Evolutionary conservation across 2,888 invertebrate species (phyloP), one percentile per base, ranked within the genome.

Genomic region (Lasioglossum oenotherae): DNA sequence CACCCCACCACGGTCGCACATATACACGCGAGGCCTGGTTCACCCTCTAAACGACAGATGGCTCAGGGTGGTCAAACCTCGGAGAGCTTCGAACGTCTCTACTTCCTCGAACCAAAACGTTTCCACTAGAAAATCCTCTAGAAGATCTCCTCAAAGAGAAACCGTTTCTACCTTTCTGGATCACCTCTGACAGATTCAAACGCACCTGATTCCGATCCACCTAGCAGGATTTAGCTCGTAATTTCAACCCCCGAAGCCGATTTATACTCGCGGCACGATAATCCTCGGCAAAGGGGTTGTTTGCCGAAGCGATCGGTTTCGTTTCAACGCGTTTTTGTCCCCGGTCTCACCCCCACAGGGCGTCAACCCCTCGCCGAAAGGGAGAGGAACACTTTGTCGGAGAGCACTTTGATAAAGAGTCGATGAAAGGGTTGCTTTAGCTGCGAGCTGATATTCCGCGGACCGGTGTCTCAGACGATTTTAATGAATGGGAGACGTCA

Each of bases 21-120:
- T 14, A 64, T 46, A 73, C 76, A 84, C 79, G 86, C 75, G 67
- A 35, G 27, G 67, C 73, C 78, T 88, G 90, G 87, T 91, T 91
- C 87, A 86, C 87, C 82, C 84, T 86, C 73, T 64, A 74, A 85
- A 86, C 89, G 90, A 90, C 90, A 90, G 90, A 91, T 91, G 88
- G 91, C 88, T 83, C 85, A 85, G 71, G 84, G 38, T 91, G 89
- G 91, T 88, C 87, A 86, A 85, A 77, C 88, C 82, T 87, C 75
- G 85, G 2, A 85, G 79, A 71, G 80, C 78, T 53, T 57, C 64
- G 49, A 49, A 53, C 60, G 35, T 57, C 78, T 71, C 78, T 71
- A 35, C 35, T 44, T 46, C 64, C 57, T 81, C 69, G 84, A 78
- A 74, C 27, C 5, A 31, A 67, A 83, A 82, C 85, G 89, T 86